These are phyloP conservation scores for Drosophila quadrilineata DNA, from an alignment of 1,140 invertebrate genomes.

Conservation along the genomic window DNA sequence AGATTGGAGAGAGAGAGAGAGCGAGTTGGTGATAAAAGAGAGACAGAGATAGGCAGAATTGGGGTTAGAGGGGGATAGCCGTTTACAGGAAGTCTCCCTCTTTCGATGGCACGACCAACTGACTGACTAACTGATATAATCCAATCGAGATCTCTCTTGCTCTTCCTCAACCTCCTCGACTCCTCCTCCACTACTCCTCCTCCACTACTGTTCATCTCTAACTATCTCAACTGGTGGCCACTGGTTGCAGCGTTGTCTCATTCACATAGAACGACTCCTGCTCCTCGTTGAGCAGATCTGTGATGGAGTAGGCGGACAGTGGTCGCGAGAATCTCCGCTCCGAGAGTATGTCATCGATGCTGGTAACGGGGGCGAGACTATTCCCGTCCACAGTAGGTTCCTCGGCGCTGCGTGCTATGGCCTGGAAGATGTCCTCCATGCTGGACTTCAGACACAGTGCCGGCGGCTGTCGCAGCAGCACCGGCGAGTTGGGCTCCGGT, in stretches of 20 bases:
- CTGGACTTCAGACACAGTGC: slow-evolving; percentile 68
- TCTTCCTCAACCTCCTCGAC: neutral
- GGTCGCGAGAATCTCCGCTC: slow-evolving; percentile 65
- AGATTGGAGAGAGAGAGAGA: neutral
- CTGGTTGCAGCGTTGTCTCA: slow-evolving; percentile 40
- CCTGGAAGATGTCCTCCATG: slow-evolving; percentile 75
- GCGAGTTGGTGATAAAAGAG: too few relatives aligned
- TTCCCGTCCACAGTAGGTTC: slow-evolving; percentile 36
- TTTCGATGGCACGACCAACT: slow-evolving; percentile 30
- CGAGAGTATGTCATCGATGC: slow-evolving; percentile 76
- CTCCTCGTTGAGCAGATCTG: slow-evolving; percentile 72
- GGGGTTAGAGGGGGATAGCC: neutral
- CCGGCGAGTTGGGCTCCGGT: slow-evolving; percentile 50
- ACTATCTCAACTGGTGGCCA: slow-evolving; percentile 54
- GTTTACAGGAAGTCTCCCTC: neutral
- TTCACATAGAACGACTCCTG: slow-evolving; percentile 60
- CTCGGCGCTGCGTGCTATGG: slow-evolving; percentile 69
- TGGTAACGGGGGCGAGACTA: slow-evolving; percentile 63
- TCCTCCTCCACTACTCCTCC: too few relatives aligned
- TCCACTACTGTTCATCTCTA: too few relatives aligned
- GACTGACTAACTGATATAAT: slow-evolving; percentile 11
- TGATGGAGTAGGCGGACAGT: slow-evolving; percentile 76
- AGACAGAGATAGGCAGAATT: neutral
- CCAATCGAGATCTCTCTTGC: neutral
- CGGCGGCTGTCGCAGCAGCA: slow-evolving; percentile 47